A percentile compares a stretch with the other conserved stretches of the same genome.
These are phyloP conservation scores for Belgica antarctica DNA, from an alignment of 2,888 invertebrate genomes.

Conservation along the genomic window DNA sequence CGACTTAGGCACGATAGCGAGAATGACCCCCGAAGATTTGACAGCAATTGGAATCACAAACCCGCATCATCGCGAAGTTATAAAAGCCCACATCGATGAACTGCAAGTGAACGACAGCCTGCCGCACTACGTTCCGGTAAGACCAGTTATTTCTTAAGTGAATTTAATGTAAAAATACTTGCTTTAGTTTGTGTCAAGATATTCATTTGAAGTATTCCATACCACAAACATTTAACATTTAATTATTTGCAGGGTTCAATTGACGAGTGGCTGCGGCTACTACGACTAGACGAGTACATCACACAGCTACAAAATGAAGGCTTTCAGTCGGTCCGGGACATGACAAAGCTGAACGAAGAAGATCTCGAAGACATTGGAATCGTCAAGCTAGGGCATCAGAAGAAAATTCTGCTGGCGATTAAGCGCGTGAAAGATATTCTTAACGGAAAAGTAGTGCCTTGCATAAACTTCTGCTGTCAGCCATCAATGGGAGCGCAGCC, in stretches of 20 bases:
- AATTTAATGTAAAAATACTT: too few species aligned
- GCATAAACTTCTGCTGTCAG: conserved; percentile 28
- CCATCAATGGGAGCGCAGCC: neutral
- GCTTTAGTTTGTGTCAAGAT: too few species aligned
- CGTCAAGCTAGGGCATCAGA: conserved; percentile 93
- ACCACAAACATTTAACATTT: neutral
- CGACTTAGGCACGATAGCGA: conserved; percentile 95
- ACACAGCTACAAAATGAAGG: conserved; percentile 88
- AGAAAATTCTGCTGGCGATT: conserved; percentile 94
- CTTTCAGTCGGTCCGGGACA: conserved; percentile 89
- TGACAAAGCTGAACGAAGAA: conserved; percentile 96
- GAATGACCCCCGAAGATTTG: conserved; percentile 97
- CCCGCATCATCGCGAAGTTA: conserved; percentile 91
- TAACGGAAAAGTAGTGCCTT: conserved; percentile 65
- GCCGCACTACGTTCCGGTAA: conserved; percentile 89
- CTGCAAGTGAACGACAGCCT: conserved; percentile 91
- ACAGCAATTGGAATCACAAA: conserved; percentile 91
- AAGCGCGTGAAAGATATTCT: conserved; percentile 93
- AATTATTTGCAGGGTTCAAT: conserved; percentile 80
- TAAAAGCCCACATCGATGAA: conserved; percentile 94
- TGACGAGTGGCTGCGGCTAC: conserved; percentile 89
- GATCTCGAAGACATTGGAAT: conserved; percentile 97
- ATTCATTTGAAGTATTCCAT: neutral
- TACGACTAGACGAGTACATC: conserved; percentile 90
- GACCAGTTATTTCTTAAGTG: conserved; percentile 47